A percentile compares a stretch with the other conserved stretches of the same genome.
Conservation (phyloP, 2,888 invertebrate genomes). For the Taenaris catops region DNA sequence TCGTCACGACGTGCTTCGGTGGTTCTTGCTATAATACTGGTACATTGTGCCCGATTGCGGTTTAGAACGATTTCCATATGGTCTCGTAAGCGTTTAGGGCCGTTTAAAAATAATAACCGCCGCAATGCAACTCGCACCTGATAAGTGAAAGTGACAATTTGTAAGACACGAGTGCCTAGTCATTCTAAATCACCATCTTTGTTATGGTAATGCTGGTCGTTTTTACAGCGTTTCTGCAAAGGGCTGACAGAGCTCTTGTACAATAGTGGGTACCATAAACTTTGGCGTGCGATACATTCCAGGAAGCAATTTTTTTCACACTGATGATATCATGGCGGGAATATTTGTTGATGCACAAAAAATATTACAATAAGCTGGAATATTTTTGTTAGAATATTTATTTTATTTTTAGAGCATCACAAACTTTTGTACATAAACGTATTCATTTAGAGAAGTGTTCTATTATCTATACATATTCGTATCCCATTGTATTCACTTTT, state of each 20-base stretch:
- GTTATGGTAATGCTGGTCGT: slow-evolving; percentile 68
- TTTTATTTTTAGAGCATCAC: too few relatives aligned
- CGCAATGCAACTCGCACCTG: slow-evolving; percentile 25
- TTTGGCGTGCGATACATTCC: slow-evolving; percentile 56
- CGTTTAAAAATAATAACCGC: slow-evolving; percentile 23
- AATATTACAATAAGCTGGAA: too few relatives aligned
- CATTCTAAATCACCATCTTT: slow-evolving; percentile 63
- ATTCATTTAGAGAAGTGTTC: too few relatives aligned
- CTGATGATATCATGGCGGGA: too few relatives aligned
- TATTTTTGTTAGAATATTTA: too few relatives aligned
- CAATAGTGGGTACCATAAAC: slow-evolving; percentile 31
- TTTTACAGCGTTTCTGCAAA: slow-evolving; percentile 68
- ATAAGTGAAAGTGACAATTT: slow-evolving; percentile 69
- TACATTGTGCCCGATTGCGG: slow-evolving; percentile 58
- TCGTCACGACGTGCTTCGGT: slow-evolving; percentile 57
- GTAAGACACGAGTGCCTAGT: slow-evolving; percentile 48
- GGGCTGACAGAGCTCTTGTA: slow-evolving; percentile 53
- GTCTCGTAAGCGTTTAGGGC: slow-evolving; percentile 38
- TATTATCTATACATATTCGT: too few relatives aligned
- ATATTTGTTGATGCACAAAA: too few relatives aligned
- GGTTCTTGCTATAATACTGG: slow-evolving; percentile 42
- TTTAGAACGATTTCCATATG: slow-evolving; percentile 59
- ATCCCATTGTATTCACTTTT: too few relatives aligned
- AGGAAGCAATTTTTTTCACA: slow-evolving; percentile 39
- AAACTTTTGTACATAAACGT: too few relatives aligned